These are phyloP conservation scores for Papilio dardanus DNA, from an alignment of 1,140 invertebrate species.

Conservation along the genomic window DNA sequence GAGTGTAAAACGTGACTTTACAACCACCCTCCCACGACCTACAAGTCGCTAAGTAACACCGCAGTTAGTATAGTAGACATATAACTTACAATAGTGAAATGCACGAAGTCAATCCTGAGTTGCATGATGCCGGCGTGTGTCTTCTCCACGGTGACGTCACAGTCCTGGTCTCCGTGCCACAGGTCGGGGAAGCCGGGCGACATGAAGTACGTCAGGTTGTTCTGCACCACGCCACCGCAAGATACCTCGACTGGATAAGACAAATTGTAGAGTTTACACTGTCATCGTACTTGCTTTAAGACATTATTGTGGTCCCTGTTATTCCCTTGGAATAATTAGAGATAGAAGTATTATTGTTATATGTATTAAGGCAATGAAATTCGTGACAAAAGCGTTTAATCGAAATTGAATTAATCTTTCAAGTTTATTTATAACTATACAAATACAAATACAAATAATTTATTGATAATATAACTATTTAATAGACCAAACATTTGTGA, in stretches of 20 bases:
- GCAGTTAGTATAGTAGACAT: too few relatives aligned
- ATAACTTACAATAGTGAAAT: slow-evolving; percentile 89
- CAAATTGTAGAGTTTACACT: neutral
- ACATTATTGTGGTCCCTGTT: neutral
- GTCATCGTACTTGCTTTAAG: neutral
- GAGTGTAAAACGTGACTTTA: too few relatives aligned
- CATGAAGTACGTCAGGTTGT: slow-evolving; percentile 93
- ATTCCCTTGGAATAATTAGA: neutral
- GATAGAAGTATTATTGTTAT: neutral
- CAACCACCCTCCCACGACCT: too few relatives aligned
- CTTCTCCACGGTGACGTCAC: slow-evolving; percentile 87
- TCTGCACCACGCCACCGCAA: slow-evolving; percentile 89
- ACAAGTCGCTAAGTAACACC: too few relatives aligned
- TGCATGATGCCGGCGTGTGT: slow-evolving; percentile 89
- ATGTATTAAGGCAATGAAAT: neutral
- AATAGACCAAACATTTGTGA: too few relatives aligned
- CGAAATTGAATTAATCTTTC: too few relatives aligned
- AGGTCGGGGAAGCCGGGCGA: slow-evolving; percentile 92
- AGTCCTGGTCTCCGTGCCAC: slow-evolving; percentile 85
- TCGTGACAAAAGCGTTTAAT: too few relatives aligned
- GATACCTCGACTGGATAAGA: slow-evolving; percentile 86
- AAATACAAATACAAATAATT: too few relatives aligned
- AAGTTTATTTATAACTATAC: too few relatives aligned
- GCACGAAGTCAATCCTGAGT: slow-evolving; percentile 89
- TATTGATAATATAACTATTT: too few relatives aligned